phyloP scores from a whole-genome alignment of 1,140 invertebrate species.

The Zaprionus gabonicus region DNA sequence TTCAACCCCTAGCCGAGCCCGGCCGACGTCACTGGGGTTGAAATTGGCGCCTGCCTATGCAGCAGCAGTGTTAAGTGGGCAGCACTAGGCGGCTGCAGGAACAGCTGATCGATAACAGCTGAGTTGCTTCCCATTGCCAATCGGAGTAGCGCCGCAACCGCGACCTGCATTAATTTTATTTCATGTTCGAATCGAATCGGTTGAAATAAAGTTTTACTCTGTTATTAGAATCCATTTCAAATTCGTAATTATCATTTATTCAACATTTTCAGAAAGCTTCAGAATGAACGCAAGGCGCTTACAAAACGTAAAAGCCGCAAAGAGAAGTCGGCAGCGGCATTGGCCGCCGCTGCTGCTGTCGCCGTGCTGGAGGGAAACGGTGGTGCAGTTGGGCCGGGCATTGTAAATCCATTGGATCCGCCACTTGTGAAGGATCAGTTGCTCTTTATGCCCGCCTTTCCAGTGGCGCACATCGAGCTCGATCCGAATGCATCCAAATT shows the following conservation, averaged over 20 bases:
- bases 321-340: conserved; percentile 72
- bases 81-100: conserved; percentile 25
- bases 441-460: conserved; percentile 70
- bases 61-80: conserved; percentile 46
- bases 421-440: conserved; percentile 76
- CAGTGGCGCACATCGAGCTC: conserved; percentile 80
- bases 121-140: background rate
- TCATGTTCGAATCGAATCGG: conserved; percentile 13
- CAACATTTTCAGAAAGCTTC: conserved; percentile 59
- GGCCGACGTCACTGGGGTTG: conserved; percentile 44
- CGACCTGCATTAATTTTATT: conserved; percentile 71
- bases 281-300: conserved; percentile 74
- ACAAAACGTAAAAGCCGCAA: conserved; percentile 82
- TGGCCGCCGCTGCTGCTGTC: conserved; percentile 67
- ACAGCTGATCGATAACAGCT: conserved; percentile 60
- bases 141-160: conserved; percentile 20
- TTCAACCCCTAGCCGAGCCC: conserved; percentile 63
- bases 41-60: conserved; percentile 54
- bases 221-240: background rate
- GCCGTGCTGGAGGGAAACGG: conserved; percentile 66
- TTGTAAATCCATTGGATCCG: conserved; percentile 75
- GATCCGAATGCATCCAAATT: conserved; percentile 84
- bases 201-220: conserved; percentile 14
- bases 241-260: background rate
- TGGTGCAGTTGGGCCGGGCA: conserved; percentile 37